Percentiles rank a stretch among this genome's conserved stretches.
These are phyloP conservation scores for Eidolon helvum DNA, from an alignment of 2,113 vertebrate genomes.

Conservation along the genomic window DNA sequence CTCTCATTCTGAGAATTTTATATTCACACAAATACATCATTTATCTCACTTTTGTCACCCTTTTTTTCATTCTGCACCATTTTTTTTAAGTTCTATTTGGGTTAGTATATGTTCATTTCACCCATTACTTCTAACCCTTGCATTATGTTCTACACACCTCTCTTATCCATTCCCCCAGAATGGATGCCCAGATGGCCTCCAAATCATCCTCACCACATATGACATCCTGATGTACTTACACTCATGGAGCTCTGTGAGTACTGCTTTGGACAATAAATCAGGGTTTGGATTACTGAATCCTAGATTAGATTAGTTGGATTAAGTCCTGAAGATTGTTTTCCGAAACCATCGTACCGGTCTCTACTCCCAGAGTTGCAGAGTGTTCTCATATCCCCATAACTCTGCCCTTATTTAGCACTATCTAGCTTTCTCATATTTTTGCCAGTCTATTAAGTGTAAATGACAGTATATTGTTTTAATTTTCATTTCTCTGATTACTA, in stretches of 20 bases:
- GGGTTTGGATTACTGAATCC: background rate
- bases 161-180: background rate
- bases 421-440: background rate
- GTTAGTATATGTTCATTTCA: background rate
- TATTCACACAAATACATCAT: background rate
- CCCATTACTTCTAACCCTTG: background rate
- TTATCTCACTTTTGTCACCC: background rate
- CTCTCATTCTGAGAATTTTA: background rate
- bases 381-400: background rate
- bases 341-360: background rate
- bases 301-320: background rate
- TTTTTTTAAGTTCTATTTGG: background rate
- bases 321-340: background rate
- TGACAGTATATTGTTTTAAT: background rate
- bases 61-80: background rate
- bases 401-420: background rate
- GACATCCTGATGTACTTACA: background rate
- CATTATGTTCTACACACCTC: background rate
- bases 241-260: background rate
- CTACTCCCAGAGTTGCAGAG: background rate
- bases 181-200: background rate
- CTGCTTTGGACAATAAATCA: background rate
- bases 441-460: background rate
- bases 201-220: background rate
- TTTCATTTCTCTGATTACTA: slow-evolving; percentile 25